A percentile compares a stretch with the other conserved stretches of the same genome.
Conservation (phyloP, 2,888 invertebrate genomes). For the Drosophila paramelanica region DNA sequence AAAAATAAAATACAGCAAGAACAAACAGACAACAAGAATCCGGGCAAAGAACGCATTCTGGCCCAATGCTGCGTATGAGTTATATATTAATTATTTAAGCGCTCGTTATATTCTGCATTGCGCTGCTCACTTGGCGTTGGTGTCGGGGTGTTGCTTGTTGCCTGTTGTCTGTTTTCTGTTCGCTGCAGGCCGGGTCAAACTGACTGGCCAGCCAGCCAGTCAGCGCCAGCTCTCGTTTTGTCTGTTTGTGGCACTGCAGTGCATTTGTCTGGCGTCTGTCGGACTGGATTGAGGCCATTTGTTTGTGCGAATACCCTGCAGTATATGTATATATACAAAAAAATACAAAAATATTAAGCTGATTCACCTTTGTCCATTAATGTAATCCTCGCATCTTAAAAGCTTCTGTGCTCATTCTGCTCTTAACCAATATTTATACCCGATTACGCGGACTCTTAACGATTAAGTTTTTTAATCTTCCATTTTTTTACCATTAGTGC, state of each 20-base stretch:
- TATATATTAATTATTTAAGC: conserved; percentile 80
- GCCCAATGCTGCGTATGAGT: conserved; percentile 75
- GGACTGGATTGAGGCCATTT: conserved; percentile 64
- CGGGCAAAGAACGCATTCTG: conserved; percentile 1
- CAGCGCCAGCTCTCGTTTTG: conserved; percentile 31
- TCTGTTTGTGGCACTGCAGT: conserved; percentile 78
- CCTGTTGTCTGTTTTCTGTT: conserved; percentile 8
- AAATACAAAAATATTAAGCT: too few species aligned
- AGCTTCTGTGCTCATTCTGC: background rate
- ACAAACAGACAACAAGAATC: conserved; percentile 1
- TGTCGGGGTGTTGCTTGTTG: conserved; percentile 13
- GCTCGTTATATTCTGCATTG: conserved; percentile 69
- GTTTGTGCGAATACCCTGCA: conserved; percentile 45
- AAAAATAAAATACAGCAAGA: conserved; percentile 14
- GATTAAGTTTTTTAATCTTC: too few species aligned
- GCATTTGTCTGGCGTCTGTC: conserved; percentile 74
- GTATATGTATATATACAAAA: background rate
- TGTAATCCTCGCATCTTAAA: background rate
- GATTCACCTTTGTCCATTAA: background rate
- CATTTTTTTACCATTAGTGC: background rate
- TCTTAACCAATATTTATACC: background rate
- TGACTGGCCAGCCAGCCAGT: conserved; percentile 11
- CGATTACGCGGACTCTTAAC: background rate
- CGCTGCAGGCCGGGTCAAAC: conserved; percentile 29
- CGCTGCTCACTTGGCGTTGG: conserved; percentile 46